phyloP scores from a whole-genome alignment of 2,888 invertebrate genomes.

The Brachylomia viminalis region DNA sequence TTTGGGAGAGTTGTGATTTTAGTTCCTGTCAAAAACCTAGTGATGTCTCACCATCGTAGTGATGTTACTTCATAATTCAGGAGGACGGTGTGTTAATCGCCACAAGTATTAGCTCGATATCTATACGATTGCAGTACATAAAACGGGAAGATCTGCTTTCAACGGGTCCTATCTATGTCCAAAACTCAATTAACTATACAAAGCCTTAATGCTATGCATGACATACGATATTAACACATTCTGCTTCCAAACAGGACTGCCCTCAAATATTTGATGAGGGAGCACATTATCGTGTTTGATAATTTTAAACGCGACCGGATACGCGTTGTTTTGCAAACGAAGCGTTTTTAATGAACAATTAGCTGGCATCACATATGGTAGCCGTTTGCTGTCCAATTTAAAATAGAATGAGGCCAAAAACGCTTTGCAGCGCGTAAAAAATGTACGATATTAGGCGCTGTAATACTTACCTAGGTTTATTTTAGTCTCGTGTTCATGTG shows the following conservation, averaged over 20 bases:
- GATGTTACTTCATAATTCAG: too few species aligned
- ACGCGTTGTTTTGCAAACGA: constrained; percentile 22
- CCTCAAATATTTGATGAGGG: constrained; percentile 55
- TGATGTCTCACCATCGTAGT: too few species aligned
- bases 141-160: constrained; percentile 34
- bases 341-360: constrained; percentile 48
- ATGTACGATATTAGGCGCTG: constrained; percentile 5
- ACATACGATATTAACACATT: constrained; percentile 19
- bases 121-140: constrained; percentile 7
- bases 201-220: constrained; percentile 30
- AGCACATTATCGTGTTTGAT: constrained; percentile 32
- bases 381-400: constrained; percentile 21
- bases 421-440: too few species aligned
- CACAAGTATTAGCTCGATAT: neutral
- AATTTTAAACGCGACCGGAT: constrained; percentile 35
- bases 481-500: neutral
- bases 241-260: constrained; percentile 8
- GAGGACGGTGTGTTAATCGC: too few species aligned
- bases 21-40: too few species aligned
- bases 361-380: constrained; percentile 19
- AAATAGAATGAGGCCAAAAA: constrained; percentile 34
- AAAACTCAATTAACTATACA: constrained; percentile 50
- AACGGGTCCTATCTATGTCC: constrained; percentile 31
- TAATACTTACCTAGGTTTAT: neutral
- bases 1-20: too few species aligned